A percentile compares a stretch with the other conserved stretches of the same genome.
These are phyloP conservation scores for Pelobates cultripes DNA, from an alignment of 2,797 vertebrate species.

Conservation along the genomic window DNA sequence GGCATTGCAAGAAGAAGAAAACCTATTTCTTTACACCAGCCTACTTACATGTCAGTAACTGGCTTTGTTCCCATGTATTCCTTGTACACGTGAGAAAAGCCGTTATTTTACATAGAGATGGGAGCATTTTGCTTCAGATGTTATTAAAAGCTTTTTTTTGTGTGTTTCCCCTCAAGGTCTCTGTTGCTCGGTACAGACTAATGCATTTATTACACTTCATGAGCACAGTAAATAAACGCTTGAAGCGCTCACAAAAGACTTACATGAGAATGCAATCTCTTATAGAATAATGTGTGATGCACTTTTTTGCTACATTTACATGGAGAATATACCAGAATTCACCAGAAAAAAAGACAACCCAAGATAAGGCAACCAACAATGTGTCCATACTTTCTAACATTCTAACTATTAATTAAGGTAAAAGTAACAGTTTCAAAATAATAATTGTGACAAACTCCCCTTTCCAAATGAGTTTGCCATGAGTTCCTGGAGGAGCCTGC, in stretches of 20 bases:
- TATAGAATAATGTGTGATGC: neutral
- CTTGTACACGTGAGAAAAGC: slow-evolving; percentile 5
- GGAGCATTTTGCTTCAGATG: slow-evolving; percentile 40
- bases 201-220: slow-evolving; percentile 46
- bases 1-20: neutral
- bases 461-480: no score
- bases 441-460: no score
- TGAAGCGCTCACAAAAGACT: slow-evolving; percentile 22
- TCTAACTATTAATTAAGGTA: no score
- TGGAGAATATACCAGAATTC: neutral
- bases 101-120: slow-evolving; percentile 16
- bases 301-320: neutral
- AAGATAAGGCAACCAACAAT: no score
- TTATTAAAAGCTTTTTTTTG: slow-evolving; percentile 39
- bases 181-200: slow-evolving; percentile 17
- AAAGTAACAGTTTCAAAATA: no score
- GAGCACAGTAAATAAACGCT: slow-evolving; percentile 38
- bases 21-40: neutral
- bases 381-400: no score
- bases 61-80: slow-evolving; percentile 2
- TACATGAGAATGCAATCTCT: neutral
- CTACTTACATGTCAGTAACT: slow-evolving; percentile 26
- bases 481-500: no score
- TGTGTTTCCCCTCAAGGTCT: slow-evolving; percentile 46
- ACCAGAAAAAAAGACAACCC: no score